phyloP scores from a whole-genome alignment of 1,140 invertebrate genomes.

The Liolophura sinensis region DNA sequence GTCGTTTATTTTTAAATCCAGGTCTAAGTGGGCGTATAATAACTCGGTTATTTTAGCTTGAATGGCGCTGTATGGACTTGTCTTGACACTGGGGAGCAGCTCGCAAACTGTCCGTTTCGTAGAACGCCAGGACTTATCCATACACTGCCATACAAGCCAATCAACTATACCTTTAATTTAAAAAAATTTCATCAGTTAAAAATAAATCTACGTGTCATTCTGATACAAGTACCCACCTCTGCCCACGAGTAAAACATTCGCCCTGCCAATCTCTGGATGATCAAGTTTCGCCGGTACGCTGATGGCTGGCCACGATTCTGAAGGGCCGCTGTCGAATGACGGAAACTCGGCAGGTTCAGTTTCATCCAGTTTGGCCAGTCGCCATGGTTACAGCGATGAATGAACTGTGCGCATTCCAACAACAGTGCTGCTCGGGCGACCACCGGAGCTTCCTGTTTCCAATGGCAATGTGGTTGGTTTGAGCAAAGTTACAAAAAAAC shows the following conservation, averaged over 20 bases:
- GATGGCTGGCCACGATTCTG: conserved; percentile 53
- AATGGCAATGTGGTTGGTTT: too few species aligned
- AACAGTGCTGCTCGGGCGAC: conserved; percentile 86
- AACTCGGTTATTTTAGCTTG: too few species aligned
- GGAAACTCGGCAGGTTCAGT: conserved; percentile 77
- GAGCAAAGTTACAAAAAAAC: conserved; percentile 1
- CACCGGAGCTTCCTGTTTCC: conserved; percentile 86
- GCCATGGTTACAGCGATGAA: conserved; percentile 96
- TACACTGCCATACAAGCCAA: too few species aligned
- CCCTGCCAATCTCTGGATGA: conserved; percentile 88
- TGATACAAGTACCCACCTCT: conserved; percentile 68
- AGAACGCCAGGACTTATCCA: too few species aligned
- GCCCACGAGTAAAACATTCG: conserved; percentile 98
- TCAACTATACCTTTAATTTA: too few species aligned
- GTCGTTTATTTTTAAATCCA: too few species aligned
- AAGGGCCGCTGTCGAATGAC: conserved; percentile 45
- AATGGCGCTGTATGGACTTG: too few species aligned
- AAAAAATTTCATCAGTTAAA: too few species aligned
- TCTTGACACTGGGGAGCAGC: too few species aligned
- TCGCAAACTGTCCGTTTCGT: too few species aligned
- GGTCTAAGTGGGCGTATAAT: too few species aligned
- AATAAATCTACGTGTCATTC: neutral
- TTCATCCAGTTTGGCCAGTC: conserved; percentile 98
- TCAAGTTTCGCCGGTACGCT: conserved; percentile 72
- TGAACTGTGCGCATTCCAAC: conserved; percentile 94